Evolutionary conservation across 2,888 invertebrate species (phyloP).

Genomic region (Lasioglossum morio): DNA sequence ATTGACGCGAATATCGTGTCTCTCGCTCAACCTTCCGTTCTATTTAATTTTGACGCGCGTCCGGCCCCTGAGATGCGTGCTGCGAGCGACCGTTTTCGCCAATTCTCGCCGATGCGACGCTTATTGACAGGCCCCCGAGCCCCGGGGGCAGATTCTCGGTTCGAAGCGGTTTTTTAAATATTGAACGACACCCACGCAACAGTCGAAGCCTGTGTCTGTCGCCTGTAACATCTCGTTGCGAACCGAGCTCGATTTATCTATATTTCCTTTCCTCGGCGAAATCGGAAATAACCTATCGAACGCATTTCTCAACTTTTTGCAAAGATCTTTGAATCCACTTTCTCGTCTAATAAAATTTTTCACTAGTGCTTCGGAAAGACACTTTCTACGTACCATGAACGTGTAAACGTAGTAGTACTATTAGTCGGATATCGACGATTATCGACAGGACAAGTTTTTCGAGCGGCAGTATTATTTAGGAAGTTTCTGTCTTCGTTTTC

Average conservation of each 20-base stretch:
- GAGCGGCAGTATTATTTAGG: neutral
- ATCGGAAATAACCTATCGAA: neutral
- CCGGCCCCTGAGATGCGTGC: neutral
- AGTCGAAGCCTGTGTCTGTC: neutral
- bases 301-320: neutral
- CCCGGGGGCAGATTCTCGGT: neutral
- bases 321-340: neutral
- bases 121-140: slow-evolving; percentile 18
- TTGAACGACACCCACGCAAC: slow-evolving; percentile 3
- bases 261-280: neutral
- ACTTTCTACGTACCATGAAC: too few relatives aligned
- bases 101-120: neutral
- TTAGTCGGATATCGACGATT: too few relatives aligned
- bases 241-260: neutral
- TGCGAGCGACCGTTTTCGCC: neutral
- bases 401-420: too few relatives aligned
- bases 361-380: too few relatives aligned
- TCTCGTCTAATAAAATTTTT: too few relatives aligned
- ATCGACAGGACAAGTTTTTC: neutral
- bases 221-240: neutral
- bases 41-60: slow-evolving; percentile 23
- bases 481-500: neutral
- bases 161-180: slow-evolving; percentile 17
- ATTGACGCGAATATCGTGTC: slow-evolving; percentile 13
- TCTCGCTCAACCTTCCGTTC: slow-evolving; percentile 5